These are phyloP conservation scores for Protosalanx chinensis DNA, from an alignment of 2,797 vertebrate genomes.

Conservation along the genomic window DNA sequence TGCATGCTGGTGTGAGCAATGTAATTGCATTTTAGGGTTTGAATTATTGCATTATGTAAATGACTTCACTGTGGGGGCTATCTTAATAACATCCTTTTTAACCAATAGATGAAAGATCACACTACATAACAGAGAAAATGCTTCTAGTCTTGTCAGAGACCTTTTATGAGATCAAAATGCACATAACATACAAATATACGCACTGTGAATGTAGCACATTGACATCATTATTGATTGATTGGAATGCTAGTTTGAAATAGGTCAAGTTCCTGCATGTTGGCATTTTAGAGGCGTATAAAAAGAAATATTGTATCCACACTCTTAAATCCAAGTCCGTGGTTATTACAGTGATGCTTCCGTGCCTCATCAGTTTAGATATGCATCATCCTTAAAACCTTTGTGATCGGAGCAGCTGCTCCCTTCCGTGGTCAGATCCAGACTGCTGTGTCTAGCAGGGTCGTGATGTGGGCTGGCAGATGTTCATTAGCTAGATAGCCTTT, in stretches of 20 bases:
- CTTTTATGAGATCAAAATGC: not conserved
- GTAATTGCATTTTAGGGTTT: slow-evolving; percentile 69
- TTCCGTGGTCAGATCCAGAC: slow-evolving; percentile 73
- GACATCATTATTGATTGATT: slow-evolving; percentile 11
- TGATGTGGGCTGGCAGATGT: slow-evolving; percentile 78
- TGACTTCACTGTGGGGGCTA: slow-evolving; percentile 58
- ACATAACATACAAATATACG: not conserved
- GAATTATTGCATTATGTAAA: slow-evolving; percentile 73
- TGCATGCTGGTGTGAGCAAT: slow-evolving; percentile 66
- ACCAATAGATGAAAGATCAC: slow-evolving; percentile 21
- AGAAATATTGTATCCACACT: slow-evolving; percentile 22
- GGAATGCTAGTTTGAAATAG: slow-evolving; percentile 16
- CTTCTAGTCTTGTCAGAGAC: not conserved
- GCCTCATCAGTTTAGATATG: slow-evolving; percentile 67
- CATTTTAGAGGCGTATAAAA: slow-evolving; percentile 53
- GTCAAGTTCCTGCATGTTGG: slow-evolving; percentile 52
- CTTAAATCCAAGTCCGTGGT: slow-evolving; percentile 39
- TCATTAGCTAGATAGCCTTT: slow-evolving; percentile 77
- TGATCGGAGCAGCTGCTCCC: slow-evolving; percentile 75
- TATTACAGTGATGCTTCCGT: slow-evolving; percentile 56
- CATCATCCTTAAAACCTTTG: slow-evolving; percentile 67
- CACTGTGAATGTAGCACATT: slow-evolving; percentile 18
- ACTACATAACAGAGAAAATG: not conserved
- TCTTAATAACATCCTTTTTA: slow-evolving; percentile 59
- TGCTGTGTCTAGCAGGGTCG: slow-evolving; percentile 68